Evolutionary conservation across 1,140 invertebrate genomes (phyloP).

Genomic region (Ceratoteleas bidentatus): DNA sequence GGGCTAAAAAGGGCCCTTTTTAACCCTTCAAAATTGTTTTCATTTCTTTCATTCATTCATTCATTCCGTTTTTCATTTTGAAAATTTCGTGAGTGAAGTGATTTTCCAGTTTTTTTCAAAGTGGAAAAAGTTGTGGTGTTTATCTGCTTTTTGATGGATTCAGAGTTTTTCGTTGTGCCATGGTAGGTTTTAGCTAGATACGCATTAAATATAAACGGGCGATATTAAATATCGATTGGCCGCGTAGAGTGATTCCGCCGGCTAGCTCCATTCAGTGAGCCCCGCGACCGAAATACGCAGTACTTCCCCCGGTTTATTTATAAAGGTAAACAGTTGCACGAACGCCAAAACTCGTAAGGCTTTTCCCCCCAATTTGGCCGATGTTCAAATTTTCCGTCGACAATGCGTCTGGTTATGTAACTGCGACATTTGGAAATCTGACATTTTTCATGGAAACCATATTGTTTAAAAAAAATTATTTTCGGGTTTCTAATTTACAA

Average conservation of each 20-base stretch:
- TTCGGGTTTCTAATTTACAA: too few relatives aligned
- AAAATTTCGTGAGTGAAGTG: neutral
- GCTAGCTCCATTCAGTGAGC: conserved; percentile 24
- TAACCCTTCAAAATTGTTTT: too few relatives aligned
- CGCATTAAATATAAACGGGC: neutral
- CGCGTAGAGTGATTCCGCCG: conserved; percentile 16
- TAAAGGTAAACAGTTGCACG: conserved; percentile 27
- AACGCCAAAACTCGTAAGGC: conserved; percentile 19
- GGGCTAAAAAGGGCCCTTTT: too few relatives aligned
- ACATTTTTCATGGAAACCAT: neutral
- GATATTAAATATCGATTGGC: conserved; percentile 26
- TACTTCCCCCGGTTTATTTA: conserved; percentile 48
- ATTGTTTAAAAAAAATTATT: neutral
- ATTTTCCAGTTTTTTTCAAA: neutral
- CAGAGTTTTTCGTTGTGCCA: neutral
- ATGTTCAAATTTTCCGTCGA: conserved; percentile 20
- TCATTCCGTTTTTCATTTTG: too few relatives aligned
- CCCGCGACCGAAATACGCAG: conserved; percentile 33
- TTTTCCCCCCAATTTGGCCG: conserved; percentile 21
- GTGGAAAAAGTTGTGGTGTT: too few relatives aligned
- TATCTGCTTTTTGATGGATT: too few relatives aligned
- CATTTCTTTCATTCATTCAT: too few relatives aligned
- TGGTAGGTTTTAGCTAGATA: neutral
- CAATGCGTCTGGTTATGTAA: conserved; percentile 23
- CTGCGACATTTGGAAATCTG: neutral